These are phyloP conservation scores for Macrocentrus cingulum DNA, from an alignment of 1,140 invertebrate genomes.

Conservation along the genomic window DNA sequence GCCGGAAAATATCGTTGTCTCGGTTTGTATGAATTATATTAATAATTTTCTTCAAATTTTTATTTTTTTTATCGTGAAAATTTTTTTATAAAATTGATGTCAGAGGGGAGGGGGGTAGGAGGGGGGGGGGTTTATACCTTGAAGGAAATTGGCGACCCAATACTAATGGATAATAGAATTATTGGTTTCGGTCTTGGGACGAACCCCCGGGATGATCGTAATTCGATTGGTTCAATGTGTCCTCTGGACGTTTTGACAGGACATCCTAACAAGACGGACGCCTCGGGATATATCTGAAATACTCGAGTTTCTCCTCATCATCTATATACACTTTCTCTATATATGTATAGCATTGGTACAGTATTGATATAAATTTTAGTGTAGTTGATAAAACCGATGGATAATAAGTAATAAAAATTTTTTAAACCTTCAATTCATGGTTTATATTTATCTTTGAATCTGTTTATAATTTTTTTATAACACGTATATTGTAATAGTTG, in stretches of 20 bases:
- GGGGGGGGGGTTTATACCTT: conserved; percentile 8
- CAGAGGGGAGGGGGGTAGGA: background rate
- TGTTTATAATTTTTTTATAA: no score
- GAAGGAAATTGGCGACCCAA: conserved; percentile 56
- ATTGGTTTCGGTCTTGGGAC: conserved; percentile 56
- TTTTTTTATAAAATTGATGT: no score
- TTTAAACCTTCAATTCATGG: no score
- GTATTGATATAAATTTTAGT: no score
- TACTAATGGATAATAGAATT: conserved; percentile 62
- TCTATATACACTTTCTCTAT: background rate
- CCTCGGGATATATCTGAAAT: conserved; percentile 44
- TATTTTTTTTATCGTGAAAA: background rate
- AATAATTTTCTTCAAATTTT: background rate
- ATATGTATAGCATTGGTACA: no score
- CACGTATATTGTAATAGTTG: no score
- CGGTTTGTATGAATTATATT: background rate
- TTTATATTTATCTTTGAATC: no score
- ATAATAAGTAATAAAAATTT: no score
- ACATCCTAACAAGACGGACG: conserved; percentile 57
- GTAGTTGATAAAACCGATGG: no score
- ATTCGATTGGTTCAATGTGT: conserved; percentile 59
- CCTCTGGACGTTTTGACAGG: conserved; percentile 61
- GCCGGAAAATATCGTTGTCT: background rate
- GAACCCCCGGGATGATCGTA: conserved; percentile 57
- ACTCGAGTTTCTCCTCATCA: conserved; percentile 4